A percentile compares a stretch with the other conserved stretches of the same genome.
Conservation (phyloP, 2,797 vertebrate species). For the Manis javanica region DNA sequence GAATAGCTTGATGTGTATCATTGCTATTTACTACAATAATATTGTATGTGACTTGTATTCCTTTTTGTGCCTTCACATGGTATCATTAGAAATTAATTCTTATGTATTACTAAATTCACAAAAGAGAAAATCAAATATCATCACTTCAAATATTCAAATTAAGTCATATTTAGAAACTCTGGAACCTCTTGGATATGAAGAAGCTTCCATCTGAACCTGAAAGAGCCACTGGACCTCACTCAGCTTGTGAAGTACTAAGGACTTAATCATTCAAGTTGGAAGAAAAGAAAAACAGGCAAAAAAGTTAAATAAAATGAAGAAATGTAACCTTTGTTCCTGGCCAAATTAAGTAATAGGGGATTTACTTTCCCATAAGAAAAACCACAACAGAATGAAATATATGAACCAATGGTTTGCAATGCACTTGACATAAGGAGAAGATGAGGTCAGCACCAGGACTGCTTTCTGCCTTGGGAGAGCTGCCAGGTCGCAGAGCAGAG, state of each 20-base stretch:
- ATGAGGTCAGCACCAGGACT: not conserved
- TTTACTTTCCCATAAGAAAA: not conserved
- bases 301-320: constrained; percentile 27
- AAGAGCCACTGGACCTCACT: not conserved
- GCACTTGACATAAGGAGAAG: not conserved
- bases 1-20: not conserved
- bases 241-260: not conserved
- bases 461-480: not conserved
- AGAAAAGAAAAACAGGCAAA: not conserved
- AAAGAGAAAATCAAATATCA: not conserved
- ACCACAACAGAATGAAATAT: not conserved
- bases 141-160: not conserved
- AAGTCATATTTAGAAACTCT: not conserved
- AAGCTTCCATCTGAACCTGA: not conserved
- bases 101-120: not conserved
- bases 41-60: not conserved
- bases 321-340: not conserved
- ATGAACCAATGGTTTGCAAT: not conserved
- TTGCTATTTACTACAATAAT: not conserved
- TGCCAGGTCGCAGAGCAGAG: not conserved
- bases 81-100: not conserved
- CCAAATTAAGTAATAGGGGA: not conserved
- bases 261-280: not conserved
- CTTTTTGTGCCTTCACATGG: not conserved
- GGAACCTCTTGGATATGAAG: not conserved